Percentiles rank a stretch among this genome's conserved stretches.
Conservation (phyloP, 2,797 vertebrate species). For the Myotis vivesi region DNA sequence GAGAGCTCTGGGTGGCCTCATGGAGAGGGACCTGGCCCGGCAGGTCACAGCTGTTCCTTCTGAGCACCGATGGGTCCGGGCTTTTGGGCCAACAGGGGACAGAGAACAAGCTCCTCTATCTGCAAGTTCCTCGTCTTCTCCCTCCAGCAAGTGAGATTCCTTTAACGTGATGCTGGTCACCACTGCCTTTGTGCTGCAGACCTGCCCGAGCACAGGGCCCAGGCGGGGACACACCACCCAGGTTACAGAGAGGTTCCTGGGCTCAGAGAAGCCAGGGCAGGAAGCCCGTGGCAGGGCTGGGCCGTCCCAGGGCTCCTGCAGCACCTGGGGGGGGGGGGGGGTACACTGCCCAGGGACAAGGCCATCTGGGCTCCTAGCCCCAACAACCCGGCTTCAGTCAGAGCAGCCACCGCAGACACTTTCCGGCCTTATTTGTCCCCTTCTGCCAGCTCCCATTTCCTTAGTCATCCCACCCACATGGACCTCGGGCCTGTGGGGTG, state of each 20-base stretch:
- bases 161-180: background rate
- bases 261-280: background rate
- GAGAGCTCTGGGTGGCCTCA: too few relatives aligned
- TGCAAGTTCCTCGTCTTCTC: background rate
- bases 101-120: background rate
- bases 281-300: background rate
- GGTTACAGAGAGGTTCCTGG: background rate
- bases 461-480: background rate
- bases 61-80: background rate
- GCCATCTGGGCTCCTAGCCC: too few relatives aligned
- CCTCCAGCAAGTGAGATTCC: background rate
- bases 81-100: too few relatives aligned
- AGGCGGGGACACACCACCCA: background rate
- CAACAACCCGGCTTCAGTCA: background rate
- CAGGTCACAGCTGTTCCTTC: background rate
- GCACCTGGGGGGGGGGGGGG: accelerated
- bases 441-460: background rate
- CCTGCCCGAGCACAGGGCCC: background rate
- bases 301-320: background rate
- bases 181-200: background rate
- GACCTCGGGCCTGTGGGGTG: background rate
- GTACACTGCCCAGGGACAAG: background rate
- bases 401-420: background rate
- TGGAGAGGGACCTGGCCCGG: background rate
- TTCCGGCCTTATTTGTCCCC: background rate